phyloP scores from a whole-genome alignment of 1,140 invertebrate species.

The Planococcus citri region DNA sequence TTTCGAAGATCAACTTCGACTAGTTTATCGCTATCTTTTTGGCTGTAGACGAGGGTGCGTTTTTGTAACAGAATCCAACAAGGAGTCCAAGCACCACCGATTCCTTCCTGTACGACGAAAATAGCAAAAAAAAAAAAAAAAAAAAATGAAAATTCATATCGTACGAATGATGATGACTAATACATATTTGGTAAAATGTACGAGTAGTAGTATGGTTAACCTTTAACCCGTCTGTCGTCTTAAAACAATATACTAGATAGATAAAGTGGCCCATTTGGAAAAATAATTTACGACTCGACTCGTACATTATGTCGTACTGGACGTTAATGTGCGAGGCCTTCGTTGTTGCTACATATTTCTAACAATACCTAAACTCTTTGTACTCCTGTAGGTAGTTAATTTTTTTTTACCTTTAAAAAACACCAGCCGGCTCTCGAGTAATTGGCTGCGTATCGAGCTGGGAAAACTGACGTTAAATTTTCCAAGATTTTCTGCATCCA shows the following conservation, averaged over 20 bases:
- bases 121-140: too few species aligned
- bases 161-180: neutral
- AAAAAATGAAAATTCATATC: neutral
- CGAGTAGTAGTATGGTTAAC: too few species aligned
- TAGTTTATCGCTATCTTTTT: slow-evolving; percentile 39
- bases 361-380: too few species aligned
- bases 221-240: neutral
- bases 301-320: too few species aligned
- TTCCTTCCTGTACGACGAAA: slow-evolving; percentile 41
- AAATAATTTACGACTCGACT: too few species aligned
- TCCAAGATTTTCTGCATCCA: slow-evolving; percentile 58
- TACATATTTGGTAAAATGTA: too few species aligned
- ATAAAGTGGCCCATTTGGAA: too few species aligned
- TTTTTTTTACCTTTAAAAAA: slow-evolving; percentile 45
- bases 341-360: too few species aligned
- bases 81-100: slow-evolving; percentile 55
- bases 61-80: slow-evolving; percentile 64
- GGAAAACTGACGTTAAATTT: slow-evolving; percentile 44
- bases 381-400: too few species aligned
- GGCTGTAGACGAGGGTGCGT: slow-evolving; percentile 52
- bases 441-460: slow-evolving; percentile 43
- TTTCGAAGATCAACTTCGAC: slow-evolving; percentile 62
- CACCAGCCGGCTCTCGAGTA: slow-evolving; percentile 51
- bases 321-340: too few species aligned
- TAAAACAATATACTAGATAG: neutral